A percentile compares a stretch with the other conserved stretches of the same genome.
These are phyloP conservation scores for Isaurus tuberculatus DNA, from an alignment of 92 coral and sea anemone genomes.

Conservation along the genomic window DNA sequence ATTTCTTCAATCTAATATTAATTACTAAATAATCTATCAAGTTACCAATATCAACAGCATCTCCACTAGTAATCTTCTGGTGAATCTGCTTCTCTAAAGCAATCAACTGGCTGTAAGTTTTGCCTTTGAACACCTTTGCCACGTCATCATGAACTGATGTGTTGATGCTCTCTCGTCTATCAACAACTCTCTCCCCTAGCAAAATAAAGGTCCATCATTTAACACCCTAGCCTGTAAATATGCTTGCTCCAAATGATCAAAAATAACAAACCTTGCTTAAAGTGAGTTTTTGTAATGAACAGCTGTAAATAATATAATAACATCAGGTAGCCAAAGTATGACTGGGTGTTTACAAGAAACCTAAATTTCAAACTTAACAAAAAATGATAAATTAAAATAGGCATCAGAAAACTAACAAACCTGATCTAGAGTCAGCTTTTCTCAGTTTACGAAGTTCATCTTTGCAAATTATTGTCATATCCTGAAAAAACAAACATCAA, in stretches of 20 bases:
- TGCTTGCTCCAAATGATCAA: no score
- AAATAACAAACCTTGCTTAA: no score
- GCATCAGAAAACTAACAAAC: slow-evolving; percentile 22
- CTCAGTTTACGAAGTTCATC: slow-evolving; percentile 86
- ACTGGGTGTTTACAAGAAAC: no score
- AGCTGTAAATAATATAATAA: no score
- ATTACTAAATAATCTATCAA: background rate
- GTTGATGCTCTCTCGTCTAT: slow-evolving; percentile 93
- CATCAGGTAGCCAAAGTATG: no score
- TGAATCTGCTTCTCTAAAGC: slow-evolving; percentile 88
- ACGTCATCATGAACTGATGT: slow-evolving; percentile 87
- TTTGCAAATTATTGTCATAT: slow-evolving; percentile 78
- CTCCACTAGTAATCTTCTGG: slow-evolving; percentile 92
- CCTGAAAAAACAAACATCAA: slow-evolving; percentile 57
- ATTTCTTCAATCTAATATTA: no score
- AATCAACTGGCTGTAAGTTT: slow-evolving; percentile 86
- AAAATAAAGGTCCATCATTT: no score
- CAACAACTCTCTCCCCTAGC: slow-evolving; percentile 47
- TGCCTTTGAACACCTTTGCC: slow-evolving; percentile 80
- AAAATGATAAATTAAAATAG: background rate
- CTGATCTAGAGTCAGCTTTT: slow-evolving; percentile 68
- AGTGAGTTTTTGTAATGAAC: no score
- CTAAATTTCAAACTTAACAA: background rate
- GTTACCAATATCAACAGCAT: slow-evolving; percentile 97
- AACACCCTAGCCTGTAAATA: no score